Evolutionary conservation across 2,888 invertebrate species (phyloP).

Genomic region (Chymomyza amoena): DNA sequence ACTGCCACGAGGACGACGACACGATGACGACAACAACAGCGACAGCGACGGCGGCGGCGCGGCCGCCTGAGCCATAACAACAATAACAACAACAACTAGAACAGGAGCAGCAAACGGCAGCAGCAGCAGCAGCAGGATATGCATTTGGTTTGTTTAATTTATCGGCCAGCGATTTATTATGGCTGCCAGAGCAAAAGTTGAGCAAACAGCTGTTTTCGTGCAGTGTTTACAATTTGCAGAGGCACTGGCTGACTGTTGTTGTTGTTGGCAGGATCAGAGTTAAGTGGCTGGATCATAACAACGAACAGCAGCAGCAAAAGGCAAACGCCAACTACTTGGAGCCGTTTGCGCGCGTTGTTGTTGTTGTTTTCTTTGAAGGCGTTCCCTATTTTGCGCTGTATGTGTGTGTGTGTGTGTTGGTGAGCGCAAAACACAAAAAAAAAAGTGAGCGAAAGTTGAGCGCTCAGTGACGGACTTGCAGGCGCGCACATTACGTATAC

Average conservation of each 20-base stretch:
- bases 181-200: conserved; percentile 19
- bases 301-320: background rate
- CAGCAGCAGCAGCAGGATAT: conserved; percentile 46
- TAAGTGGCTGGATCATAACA: conserved; percentile 55
- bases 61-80: background rate
- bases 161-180: conserved; percentile 61
- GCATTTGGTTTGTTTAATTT: conserved; percentile 64
- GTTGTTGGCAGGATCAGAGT: conserved; percentile 55
- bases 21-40: conserved; percentile 50
- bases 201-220: conserved; percentile 53
- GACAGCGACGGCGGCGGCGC: conserved; percentile 40
- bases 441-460: conserved; percentile 59
- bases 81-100: conserved; percentile 1
- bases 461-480: conserved; percentile 46
- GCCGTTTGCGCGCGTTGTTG: background rate
- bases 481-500: conserved; percentile 4
- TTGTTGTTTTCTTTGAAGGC: conserved; percentile 62
- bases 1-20: conserved; percentile 74
- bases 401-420: conserved; percentile 30
- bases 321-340: background rate
- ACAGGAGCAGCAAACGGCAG: conserved; percentile 4
- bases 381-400: conserved; percentile 63
- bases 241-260: conserved; percentile 6
- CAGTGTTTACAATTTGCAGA: conserved; percentile 9
- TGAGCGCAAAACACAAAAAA: conserved; percentile 12